A percentile compares a stretch with the other conserved stretches of the same genome.
These are phyloP conservation scores for Drosophila eohydei DNA, from an alignment of 2,888 invertebrate species.

Conservation along the genomic window DNA sequence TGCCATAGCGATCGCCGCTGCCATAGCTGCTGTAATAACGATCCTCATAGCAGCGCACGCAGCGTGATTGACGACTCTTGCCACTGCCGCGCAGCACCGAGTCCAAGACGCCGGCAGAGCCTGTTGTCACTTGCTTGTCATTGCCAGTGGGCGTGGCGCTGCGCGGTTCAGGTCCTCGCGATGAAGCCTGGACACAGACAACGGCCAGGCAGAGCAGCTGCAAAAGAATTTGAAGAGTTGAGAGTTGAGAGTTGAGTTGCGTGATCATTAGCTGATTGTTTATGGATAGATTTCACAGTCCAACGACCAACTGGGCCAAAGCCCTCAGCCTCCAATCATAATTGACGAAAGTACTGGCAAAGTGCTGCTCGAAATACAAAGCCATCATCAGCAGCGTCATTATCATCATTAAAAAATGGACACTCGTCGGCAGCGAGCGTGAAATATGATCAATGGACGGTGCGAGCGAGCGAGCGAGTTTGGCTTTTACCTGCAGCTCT, in stretches of 20 bases:
- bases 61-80: constrained; percentile 82
- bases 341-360: constrained; percentile 66
- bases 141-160: constrained; percentile 35
- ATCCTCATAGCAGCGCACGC: constrained; percentile 84
- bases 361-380: constrained; percentile 53
- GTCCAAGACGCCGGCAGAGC: constrained; percentile 63
- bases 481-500: background rate
- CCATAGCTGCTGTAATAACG: constrained; percentile 62
- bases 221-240: constrained; percentile 16
- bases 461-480: background rate
- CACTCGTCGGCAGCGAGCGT: constrained; percentile 69
- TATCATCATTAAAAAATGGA: constrained; percentile 73
- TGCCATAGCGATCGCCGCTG: constrained; percentile 18
- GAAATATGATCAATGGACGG: constrained; percentile 74
- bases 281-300: constrained; percentile 75
- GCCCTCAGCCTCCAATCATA: constrained; percentile 70
- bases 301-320: constrained; percentile 70
- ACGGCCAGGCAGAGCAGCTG: constrained; percentile 61
- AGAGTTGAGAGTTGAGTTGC: constrained; percentile 28
- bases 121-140: constrained; percentile 44
- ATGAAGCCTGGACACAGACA: constrained; percentile 47
- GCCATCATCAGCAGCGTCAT: constrained; percentile 62
- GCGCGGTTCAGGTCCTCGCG: constrained; percentile 60
- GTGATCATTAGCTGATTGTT: constrained; percentile 71
- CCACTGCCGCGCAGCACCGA: constrained; percentile 68